Conservation (phyloP, 2,113 vertebrate species). For the Tragulus kanchil region DNA sequence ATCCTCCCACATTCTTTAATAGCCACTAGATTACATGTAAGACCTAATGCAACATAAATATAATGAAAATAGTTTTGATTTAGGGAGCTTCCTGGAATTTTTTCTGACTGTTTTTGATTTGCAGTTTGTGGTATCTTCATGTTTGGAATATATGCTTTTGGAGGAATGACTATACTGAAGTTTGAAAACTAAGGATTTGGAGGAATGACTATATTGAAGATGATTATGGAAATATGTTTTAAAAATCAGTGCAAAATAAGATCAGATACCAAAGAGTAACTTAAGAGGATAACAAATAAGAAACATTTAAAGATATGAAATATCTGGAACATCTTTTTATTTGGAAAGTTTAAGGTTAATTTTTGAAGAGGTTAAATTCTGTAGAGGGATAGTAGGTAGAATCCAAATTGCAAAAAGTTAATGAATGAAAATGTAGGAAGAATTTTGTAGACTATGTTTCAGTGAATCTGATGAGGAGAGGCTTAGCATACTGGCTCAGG, state of each 20-base stretch:
- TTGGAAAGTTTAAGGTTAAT: background rate
- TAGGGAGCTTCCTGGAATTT: background rate
- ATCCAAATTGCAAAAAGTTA: background rate
- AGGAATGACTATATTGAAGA: background rate
- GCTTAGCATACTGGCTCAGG: background rate
- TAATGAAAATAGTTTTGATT: background rate
- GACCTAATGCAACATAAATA: background rate
- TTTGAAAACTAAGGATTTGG: background rate
- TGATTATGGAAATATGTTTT: background rate
- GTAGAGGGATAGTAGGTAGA: background rate
- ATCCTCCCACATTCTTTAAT: too few species aligned
- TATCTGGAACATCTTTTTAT: background rate
- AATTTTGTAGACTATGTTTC: background rate
- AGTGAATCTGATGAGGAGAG: background rate
- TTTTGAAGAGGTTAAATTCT: conserved; percentile 15
- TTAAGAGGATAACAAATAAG: background rate
- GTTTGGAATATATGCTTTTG: background rate
- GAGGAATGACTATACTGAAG: background rate
- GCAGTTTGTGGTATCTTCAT: background rate
- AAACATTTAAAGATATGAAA: background rate
- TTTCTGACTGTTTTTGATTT: background rate
- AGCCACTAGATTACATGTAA: background rate
- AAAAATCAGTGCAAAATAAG: background rate
- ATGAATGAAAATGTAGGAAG: background rate
- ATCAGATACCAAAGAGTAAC: background rate